phyloP scores from a whole-genome alignment of 2,797 vertebrate genomes.

The Crotalus adamanteus region DNA sequence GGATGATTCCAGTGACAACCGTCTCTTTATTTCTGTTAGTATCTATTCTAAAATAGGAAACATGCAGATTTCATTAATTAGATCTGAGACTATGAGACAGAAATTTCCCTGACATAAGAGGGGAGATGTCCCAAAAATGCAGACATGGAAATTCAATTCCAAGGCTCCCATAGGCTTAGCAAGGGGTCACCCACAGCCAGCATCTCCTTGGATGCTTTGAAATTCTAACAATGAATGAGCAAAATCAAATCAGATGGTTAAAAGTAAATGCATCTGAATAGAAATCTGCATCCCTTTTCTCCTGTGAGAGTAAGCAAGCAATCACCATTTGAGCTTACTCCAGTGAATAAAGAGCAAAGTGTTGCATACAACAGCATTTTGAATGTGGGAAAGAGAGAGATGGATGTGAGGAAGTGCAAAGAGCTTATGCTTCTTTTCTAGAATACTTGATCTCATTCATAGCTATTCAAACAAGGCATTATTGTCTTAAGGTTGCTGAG shows the following conservation, averaged over 20 bases:
- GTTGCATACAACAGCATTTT: neutral
- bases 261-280: conserved; percentile 23
- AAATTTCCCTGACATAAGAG: conserved; percentile 15
- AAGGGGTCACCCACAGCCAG: conserved; percentile 6
- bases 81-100: conserved; percentile 13
- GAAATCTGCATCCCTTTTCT: conserved; percentile 27
- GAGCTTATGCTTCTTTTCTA: neutral
- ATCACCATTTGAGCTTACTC: conserved; percentile 19
- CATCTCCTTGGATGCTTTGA: conserved; percentile 25
- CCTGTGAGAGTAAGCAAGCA: conserved; percentile 17
- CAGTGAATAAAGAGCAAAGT: neutral
- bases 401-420: neutral
- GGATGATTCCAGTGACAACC: neutral
- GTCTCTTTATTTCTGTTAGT: neutral
- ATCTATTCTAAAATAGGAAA: conserved; percentile 13
- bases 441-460: neutral
- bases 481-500: neutral
- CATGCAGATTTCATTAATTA: conserved; percentile 39
- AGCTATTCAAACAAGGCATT: conserved; percentile 7
- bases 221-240: conserved; percentile 11
- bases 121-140: neutral
- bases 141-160: neutral
- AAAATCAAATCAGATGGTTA: neutral
- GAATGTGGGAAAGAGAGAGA: neutral
- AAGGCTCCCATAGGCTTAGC: conserved; percentile 10